Percentiles rank a stretch among this genome's conserved stretches.
These are phyloP conservation scores for Zaprionus inermis DNA, from an alignment of 1,140 invertebrate genomes.

Conservation along the genomic window DNA sequence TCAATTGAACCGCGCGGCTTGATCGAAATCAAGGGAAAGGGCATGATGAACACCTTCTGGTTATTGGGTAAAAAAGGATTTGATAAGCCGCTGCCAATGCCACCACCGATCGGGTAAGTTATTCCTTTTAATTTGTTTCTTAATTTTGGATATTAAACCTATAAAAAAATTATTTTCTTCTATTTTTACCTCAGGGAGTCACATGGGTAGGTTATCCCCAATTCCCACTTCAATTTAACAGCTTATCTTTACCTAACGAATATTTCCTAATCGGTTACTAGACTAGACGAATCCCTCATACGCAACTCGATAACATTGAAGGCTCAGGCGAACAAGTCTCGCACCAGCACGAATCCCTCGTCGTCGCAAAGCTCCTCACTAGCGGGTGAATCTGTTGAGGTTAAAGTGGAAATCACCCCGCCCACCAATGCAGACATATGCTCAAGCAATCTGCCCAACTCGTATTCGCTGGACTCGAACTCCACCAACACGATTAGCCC, in stretches of 20 bases:
- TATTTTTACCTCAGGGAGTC: conserved; percentile 57
- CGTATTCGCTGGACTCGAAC: conserved; percentile 81
- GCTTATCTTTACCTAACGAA: neutral
- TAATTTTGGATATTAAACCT: neutral
- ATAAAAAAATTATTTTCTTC: neutral
- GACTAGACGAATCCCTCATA: conserved; percentile 86
- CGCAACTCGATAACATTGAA: conserved; percentile 77
- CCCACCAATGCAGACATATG: conserved; percentile 69
- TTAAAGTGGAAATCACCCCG: conserved; percentile 83
- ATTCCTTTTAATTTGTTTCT: conserved; percentile 31
- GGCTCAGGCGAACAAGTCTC: conserved; percentile 76
- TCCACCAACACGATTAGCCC: conserved; percentile 79
- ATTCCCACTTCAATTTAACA: neutral
- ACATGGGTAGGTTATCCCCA: conserved; percentile 71
- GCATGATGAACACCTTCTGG: conserved; percentile 96
- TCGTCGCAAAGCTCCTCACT: conserved; percentile 82
- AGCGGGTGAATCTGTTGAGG: conserved; percentile 81
- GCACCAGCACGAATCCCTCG: conserved; percentile 80
- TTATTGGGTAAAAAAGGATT: conserved; percentile 94
- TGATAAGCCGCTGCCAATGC: conserved; percentile 92
- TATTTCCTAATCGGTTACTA: conserved; percentile 56
- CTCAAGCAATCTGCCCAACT: conserved; percentile 73
- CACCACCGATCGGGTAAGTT: conserved; percentile 90
- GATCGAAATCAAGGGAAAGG: conserved; percentile 95
- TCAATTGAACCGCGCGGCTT: conserved; percentile 91